Conservation (phyloP, 2,113 vertebrate species). For the Lophura nycthemera region DNA sequence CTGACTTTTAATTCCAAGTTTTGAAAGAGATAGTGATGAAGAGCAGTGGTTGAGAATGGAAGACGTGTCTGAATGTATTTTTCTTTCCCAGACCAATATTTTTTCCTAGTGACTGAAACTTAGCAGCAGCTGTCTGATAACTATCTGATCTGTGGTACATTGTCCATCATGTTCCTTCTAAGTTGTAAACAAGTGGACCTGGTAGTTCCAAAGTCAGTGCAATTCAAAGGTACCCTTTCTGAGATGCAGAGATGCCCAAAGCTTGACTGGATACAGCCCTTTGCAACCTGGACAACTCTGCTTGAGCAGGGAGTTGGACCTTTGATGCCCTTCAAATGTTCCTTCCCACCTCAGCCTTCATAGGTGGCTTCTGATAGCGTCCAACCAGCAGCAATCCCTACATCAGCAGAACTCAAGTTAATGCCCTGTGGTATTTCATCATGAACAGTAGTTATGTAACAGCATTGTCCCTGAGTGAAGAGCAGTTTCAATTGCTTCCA, state of each 20-base stretch:
- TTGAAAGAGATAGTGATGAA: background rate
- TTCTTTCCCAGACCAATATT: background rate
- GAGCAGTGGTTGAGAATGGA: background rate
- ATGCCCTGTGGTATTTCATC: background rate
- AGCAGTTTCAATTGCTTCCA: background rate
- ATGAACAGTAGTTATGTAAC: background rate
- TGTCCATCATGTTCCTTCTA: background rate
- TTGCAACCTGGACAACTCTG: background rate
- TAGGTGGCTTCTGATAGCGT: background rate
- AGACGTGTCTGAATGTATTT: background rate
- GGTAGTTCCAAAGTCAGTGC: background rate
- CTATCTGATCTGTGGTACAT: background rate
- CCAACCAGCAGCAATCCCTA: background rate
- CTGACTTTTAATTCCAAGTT: background rate
- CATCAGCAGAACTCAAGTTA: background rate
- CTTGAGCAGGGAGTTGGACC: background rate
- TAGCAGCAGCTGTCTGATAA: background rate
- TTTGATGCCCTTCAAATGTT: background rate
- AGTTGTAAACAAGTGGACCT: background rate
- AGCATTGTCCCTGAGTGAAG: background rate
- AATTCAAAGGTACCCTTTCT: background rate
- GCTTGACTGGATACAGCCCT: background rate
- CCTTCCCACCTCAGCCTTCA: background rate
- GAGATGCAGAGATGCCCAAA: background rate
- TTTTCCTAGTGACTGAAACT: background rate